Conservation (phyloP, 2,888 invertebrate genomes). For the Drosophila colorata region DNA sequence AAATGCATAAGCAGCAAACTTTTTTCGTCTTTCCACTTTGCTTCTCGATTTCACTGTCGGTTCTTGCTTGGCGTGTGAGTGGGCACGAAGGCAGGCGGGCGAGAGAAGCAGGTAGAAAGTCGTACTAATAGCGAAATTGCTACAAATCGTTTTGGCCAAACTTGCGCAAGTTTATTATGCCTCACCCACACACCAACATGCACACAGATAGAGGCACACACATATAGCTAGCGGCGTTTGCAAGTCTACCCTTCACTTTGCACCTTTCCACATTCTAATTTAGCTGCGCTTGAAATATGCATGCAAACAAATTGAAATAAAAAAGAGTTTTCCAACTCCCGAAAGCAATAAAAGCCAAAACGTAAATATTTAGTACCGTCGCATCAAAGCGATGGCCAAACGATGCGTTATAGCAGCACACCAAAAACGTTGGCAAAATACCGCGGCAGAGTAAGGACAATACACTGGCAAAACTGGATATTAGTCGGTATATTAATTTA, state of each 20-base stretch:
- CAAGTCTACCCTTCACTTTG: constrained; percentile 51
- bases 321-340: constrained; percentile 65
- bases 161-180: constrained; percentile 75
- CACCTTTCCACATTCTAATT: constrained; percentile 73
- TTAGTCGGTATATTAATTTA: too few species aligned
- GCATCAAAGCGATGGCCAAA: constrained; percentile 24
- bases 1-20: constrained; percentile 80
- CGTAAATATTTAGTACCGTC: constrained; percentile 50
- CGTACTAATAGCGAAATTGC: constrained; percentile 81
- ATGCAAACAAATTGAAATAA: constrained; percentile 84
- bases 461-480: background rate
- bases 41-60: constrained; percentile 52
- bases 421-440: background rate
- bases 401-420: constrained; percentile 19
- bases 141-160: constrained; percentile 82
- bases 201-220: constrained; percentile 9
- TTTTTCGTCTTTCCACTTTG: constrained; percentile 61
- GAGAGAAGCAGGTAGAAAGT: constrained; percentile 17
- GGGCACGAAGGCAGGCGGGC: background rate
- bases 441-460: background rate
- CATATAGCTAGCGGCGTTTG: constrained; percentile 10
- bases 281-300: constrained; percentile 79
- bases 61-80: constrained; percentile 3
- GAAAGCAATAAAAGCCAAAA: constrained; percentile 74
- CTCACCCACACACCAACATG: constrained; percentile 34